These are phyloP conservation scores for Strigamia transsilvanica DNA, from an alignment of 2,888 invertebrate species.

Conservation along the genomic window DNA sequence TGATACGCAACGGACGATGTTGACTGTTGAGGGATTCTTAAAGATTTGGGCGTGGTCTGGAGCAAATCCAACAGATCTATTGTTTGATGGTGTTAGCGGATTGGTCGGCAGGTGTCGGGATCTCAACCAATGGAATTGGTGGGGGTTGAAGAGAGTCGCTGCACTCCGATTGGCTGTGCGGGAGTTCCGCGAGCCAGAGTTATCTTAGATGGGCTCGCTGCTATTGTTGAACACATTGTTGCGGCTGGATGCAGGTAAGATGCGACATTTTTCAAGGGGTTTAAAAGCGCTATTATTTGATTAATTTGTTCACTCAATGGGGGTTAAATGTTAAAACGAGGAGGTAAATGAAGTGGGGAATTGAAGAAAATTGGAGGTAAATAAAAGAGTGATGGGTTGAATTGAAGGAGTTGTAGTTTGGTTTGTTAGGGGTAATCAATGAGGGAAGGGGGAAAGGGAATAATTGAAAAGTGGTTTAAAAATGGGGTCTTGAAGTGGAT, in stretches of 20 bases:
- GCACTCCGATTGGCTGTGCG: not conserved
- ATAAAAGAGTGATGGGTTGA: not conserved
- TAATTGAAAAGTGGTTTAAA: not conserved
- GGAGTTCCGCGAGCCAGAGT: not conserved
- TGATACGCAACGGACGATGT: not conserved
- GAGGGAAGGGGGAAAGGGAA: not conserved
- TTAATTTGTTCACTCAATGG: not conserved
- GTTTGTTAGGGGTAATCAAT: not conserved
- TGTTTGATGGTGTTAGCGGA: constrained; percentile 14
- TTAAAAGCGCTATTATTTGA: not conserved
- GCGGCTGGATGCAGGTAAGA: constrained; percentile 30
- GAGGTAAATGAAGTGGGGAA: not conserved
- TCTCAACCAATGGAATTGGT: constrained; percentile 11
- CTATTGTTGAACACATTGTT: constrained; percentile 44
- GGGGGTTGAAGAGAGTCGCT: constrained; percentile 23
- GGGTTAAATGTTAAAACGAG: too few species aligned
- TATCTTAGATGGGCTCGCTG: constrained; percentile 12
- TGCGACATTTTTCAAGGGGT: not conserved
- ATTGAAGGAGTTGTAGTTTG: not conserved
- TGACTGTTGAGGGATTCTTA: constrained; percentile 28
- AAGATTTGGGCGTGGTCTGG: constrained; percentile 41
- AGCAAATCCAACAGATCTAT: constrained; percentile 35
- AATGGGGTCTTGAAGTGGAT: not conserved
- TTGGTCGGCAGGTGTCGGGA: constrained; percentile 48
- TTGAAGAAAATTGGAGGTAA: not conserved